phyloP scores from a whole-genome alignment of 1,140 invertebrate genomes.

The Onthophagus taurus region DNA sequence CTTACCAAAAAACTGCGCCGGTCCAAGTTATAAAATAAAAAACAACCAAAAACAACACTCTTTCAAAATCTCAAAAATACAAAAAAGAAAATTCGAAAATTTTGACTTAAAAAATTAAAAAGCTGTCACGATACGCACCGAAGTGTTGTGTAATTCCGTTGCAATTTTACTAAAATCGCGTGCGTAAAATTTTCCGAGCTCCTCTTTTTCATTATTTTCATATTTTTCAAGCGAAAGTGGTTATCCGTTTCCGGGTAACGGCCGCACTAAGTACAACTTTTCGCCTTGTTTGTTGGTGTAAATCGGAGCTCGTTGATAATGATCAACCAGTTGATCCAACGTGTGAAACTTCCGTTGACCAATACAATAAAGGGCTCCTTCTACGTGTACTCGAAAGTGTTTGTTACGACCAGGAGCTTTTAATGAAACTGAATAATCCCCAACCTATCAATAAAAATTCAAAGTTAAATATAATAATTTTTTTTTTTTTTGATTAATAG shows the following conservation, averaged over 20 bases:
- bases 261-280: constrained; percentile 83
- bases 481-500: background rate
- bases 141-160: too few relatives aligned
- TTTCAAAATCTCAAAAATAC: too few relatives aligned
- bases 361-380: constrained; percentile 89
- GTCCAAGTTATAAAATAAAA: too few relatives aligned
- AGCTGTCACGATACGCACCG: too few relatives aligned
- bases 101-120: too few relatives aligned
- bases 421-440: constrained; percentile 96
- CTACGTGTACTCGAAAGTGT: constrained; percentile 97
- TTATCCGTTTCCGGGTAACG: constrained; percentile 49
- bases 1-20: too few relatives aligned
- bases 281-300: constrained; percentile 94
- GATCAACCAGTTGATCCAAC: constrained; percentile 92
- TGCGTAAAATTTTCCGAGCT: too few relatives aligned
- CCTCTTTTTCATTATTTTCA: too few relatives aligned
- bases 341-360: constrained; percentile 95
- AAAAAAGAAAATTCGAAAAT: too few relatives aligned
- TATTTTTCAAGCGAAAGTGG: too few relatives aligned
- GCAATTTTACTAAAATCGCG: too few relatives aligned
- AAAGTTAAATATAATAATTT: background rate
- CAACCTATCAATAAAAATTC: constrained; percentile 58
- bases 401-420: constrained; percentile 97
- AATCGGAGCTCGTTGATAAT: constrained; percentile 97
- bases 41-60: too few relatives aligned